Evolutionary conservation across 1,140 invertebrate genomes (phyloP).

Genomic region (Neomicropteryx cornuta): DNA sequence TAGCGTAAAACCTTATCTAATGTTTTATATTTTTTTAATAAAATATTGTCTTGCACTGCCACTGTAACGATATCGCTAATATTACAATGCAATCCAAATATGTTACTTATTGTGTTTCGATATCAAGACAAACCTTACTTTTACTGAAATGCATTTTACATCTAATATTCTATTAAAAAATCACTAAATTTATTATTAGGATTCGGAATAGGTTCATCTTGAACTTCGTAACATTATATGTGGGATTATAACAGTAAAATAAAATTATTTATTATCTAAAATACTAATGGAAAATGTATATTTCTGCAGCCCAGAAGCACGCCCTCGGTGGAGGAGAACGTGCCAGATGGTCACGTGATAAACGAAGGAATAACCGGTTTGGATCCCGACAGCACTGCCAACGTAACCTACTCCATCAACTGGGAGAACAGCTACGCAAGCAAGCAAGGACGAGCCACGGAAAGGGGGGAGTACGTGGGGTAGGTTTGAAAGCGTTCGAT

Average conservation of each 20-base stretch:
- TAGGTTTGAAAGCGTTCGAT: no score
- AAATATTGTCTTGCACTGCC: no score
- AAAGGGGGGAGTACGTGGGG: constrained; percentile 20
- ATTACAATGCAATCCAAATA: no score
- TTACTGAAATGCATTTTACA: no score
- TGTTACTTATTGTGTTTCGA: no score
- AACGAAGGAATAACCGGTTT: constrained; percentile 30
- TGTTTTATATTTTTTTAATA: no score
- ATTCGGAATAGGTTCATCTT: neutral
- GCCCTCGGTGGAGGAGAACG: constrained; percentile 40
- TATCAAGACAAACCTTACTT: no score
- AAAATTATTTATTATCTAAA: neutral
- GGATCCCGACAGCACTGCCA: constrained; percentile 41
- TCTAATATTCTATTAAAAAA: no score
- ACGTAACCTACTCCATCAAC: constrained; percentile 39
- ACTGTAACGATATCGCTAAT: no score
- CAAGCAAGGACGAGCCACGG: constrained; percentile 33
- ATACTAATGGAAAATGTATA: neutral
- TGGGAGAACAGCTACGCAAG: constrained; percentile 41
- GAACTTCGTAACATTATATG: constrained; percentile 4
- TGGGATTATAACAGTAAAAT: constrained; percentile 1
- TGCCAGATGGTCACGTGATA: constrained; percentile 26
- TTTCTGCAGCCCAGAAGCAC: constrained; percentile 25
- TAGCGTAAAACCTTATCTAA: no score
- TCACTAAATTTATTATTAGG: no score